phyloP scores from a whole-genome alignment of 23 tunicate species.

The Aplidium turbinatum region DNA sequence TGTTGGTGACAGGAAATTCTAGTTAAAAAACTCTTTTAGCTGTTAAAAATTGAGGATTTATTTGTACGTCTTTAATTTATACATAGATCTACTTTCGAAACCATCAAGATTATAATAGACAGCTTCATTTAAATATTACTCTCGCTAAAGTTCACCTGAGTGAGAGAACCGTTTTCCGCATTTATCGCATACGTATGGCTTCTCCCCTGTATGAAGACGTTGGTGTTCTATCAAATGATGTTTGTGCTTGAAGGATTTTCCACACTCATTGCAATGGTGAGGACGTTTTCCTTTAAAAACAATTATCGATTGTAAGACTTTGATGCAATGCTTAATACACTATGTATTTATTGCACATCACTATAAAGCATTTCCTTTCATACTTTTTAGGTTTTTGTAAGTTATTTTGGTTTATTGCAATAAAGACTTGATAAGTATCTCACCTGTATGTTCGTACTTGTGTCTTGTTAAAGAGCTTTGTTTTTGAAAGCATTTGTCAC shows the following conservation, averaged over 20 bases:
- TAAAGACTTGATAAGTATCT: background rate
- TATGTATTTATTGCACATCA: too few species aligned
- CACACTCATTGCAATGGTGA: conserved; percentile 76
- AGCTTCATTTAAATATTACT: too few species aligned
- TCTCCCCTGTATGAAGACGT: conserved; percentile 84
- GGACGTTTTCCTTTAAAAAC: conserved; percentile 84
- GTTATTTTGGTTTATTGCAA: background rate
- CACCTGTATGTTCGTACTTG: conserved; percentile 96
- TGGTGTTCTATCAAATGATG: conserved; percentile 94
- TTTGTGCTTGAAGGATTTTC: conserved; percentile 91
- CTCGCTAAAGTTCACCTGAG: conserved; percentile 70
- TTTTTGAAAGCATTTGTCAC: conserved; percentile 86
- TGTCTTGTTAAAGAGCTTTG: conserved; percentile 93
- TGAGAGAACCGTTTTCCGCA: conserved; percentile 91
- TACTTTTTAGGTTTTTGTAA: too few species aligned
- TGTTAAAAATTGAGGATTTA: too few species aligned
- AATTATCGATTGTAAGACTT: too few species aligned
- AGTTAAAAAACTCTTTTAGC: too few species aligned
- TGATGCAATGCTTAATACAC: too few species aligned
- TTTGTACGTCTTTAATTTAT: too few species aligned
- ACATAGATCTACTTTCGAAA: too few species aligned
- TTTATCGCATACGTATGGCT: conserved; percentile 86
- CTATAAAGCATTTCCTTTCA: too few species aligned
- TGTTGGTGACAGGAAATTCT: too few species aligned
- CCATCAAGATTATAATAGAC: too few species aligned